Conservation (phyloP, 30 jellyfish, hydroid and myxozoan species). For the Cassiopea xamachana region DNA sequence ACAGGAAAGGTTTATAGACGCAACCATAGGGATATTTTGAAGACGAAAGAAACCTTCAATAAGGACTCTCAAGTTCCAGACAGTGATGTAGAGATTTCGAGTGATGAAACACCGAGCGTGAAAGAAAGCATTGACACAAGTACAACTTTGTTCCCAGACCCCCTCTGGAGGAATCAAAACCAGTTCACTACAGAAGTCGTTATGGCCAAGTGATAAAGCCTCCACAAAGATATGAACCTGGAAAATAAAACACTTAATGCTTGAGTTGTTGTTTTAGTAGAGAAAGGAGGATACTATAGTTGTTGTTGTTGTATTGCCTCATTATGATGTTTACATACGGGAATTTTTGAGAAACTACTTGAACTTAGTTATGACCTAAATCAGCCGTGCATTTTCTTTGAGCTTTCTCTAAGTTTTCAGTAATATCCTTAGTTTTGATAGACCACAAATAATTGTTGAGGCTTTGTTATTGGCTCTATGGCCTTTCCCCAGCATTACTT, state of each 20-base stretch:
- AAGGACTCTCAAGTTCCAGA: conserved; percentile 4
- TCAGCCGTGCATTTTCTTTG: no score
- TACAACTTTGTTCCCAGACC: conserved; percentile 35
- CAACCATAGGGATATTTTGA: conserved; percentile 38
- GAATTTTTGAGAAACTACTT: no score
- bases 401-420: no score
- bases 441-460: no score
- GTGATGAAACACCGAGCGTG: conserved; percentile 9
- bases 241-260: neutral
- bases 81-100: no score
- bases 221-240: conserved; percentile 12
- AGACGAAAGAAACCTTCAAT: conserved; percentile 15
- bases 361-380: no score
- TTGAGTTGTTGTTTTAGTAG: neutral
- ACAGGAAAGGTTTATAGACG: conserved; percentile 15
- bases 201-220: neutral
- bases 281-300: conserved; percentile 8
- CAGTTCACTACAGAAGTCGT: conserved; percentile 50
- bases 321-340: neutral
- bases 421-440: no score
- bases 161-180: conserved; percentile 53
- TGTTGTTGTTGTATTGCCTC: no score
- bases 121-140: conserved; percentile 22
- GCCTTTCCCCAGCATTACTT: no score
- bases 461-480: no score